Conservation (phyloP, 2,888 invertebrate genomes). For the Camptogramma bilineatum region DNA sequence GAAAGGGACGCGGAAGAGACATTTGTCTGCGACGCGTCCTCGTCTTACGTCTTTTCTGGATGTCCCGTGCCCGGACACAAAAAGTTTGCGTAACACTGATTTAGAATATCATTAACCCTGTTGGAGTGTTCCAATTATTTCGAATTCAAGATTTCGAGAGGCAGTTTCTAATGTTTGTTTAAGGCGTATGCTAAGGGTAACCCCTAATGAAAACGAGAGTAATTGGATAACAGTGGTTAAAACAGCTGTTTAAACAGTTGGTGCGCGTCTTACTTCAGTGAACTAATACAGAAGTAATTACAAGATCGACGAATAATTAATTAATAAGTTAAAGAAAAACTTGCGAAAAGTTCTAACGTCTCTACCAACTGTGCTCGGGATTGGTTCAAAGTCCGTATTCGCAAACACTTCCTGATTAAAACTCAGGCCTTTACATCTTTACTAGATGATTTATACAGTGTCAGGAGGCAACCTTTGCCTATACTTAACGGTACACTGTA, state of each 20-base stretch:
- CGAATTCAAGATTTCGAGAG: not conserved
- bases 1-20: too few relatives aligned
- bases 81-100: not conserved
- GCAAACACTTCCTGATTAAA: not conserved
- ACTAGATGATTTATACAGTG: too few relatives aligned
- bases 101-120: not conserved
- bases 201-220: not conserved
- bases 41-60: too few relatives aligned
- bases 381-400: not conserved
- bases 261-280: not conserved
- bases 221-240: not conserved
- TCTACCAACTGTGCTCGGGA: not conserved
- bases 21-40: too few relatives aligned
- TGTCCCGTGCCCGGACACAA: too few relatives aligned
- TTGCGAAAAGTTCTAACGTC: not conserved
- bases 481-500: too few relatives aligned
- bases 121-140: not conserved
- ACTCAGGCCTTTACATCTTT: too few relatives aligned
- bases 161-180: not conserved
- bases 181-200: not conserved
- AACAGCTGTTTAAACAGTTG: not conserved
- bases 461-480: too few relatives aligned
- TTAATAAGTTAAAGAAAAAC: conserved; percentile 1
- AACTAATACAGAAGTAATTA: not conserved
- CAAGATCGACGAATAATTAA: not conserved